Percentiles rank a stretch among this genome's conserved stretches.
Evolutionary conservation across 2,888 invertebrate genomes (phyloP).

Genomic region (Drosophila gaucha): DNA sequence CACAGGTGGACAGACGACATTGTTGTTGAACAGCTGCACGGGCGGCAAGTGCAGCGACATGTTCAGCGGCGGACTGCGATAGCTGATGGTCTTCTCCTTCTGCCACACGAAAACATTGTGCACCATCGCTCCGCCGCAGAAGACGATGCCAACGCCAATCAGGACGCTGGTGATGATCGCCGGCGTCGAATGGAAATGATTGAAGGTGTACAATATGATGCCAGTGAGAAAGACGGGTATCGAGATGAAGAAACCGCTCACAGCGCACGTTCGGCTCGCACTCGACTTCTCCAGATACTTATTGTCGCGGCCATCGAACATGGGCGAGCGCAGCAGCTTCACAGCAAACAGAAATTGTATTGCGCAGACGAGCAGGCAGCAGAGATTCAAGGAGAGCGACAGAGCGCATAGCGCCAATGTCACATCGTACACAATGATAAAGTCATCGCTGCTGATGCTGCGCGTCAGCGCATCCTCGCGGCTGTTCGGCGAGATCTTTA

Average conservation of each 20-base stretch:
- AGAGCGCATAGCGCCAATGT: conserved; percentile 95
- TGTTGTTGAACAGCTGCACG: conserved; percentile 66
- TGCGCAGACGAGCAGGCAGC: conserved; percentile 96
- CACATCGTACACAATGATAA: conserved; percentile 95
- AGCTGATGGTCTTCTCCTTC: conserved; percentile 93
- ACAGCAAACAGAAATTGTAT: conserved; percentile 97
- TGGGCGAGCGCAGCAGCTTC: conserved; percentile 94
- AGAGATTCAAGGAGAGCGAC: conserved; percentile 94
- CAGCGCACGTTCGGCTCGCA: conserved; percentile 94
- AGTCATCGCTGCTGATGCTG: conserved; percentile 90
- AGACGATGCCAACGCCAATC: conserved; percentile 95
- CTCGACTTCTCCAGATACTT: conserved; percentile 97
- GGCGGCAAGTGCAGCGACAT: conserved; percentile 68
- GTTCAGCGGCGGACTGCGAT: conserved; percentile 84
- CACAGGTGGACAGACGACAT: conserved; percentile 34
- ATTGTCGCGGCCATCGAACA: conserved; percentile 92
- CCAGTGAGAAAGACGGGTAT: conserved; percentile 97
- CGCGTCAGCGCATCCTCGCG: conserved; percentile 84
- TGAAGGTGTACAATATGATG: conserved; percentile 95
- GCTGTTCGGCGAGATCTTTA: conserved; percentile 91
- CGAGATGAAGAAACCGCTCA: conserved; percentile 97
- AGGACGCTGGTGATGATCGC: conserved; percentile 95
- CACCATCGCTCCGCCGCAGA: conserved; percentile 96
- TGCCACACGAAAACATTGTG: conserved; percentile 98
- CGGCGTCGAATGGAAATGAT: conserved; percentile 96